These are phyloP conservation scores for Chascanopsetta lugubris DNA, from an alignment of 2,113 vertebrate genomes.

Conservation along the genomic window DNA sequence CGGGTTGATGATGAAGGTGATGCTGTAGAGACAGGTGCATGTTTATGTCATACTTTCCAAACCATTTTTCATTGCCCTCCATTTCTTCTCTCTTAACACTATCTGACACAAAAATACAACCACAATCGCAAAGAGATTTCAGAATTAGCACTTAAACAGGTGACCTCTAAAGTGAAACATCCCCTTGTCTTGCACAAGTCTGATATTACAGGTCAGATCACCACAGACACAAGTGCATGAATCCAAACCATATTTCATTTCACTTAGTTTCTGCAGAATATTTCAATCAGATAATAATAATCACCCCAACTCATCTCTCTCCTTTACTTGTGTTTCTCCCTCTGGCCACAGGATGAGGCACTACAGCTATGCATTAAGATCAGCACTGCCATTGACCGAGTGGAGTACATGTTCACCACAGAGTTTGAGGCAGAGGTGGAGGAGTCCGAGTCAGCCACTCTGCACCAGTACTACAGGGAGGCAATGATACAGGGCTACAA, in stretches of 20 bases:
- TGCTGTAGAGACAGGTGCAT: constrained; percentile 13
- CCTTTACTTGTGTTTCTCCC: background rate
- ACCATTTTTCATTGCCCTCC: background rate
- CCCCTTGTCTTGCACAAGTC: background rate
- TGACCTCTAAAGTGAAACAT: constrained; percentile 3
- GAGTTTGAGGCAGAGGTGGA: constrained; percentile 94
- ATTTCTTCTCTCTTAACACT: constrained; percentile 4
- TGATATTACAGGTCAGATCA: background rate
- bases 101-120: background rate
- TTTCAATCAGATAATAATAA: background rate
- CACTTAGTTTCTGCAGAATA: background rate
- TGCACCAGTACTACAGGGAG: constrained; percentile 97
- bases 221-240: background rate
- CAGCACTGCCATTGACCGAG: constrained; percentile 89
- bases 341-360: constrained; percentile 85
- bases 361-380: constrained; percentile 95
- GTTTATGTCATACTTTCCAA: constrained; percentile 40
- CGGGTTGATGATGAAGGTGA: background rate
- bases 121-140: constrained; percentile 1
- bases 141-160: background rate
- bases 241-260: background rate
- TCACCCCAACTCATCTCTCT: background rate
- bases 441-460: constrained; percentile 89
- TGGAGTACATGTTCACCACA: constrained; percentile 94
- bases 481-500: constrained; percentile 99